Evolutionary conservation across 2,113 vertebrate species (phyloP).

Genomic region (Todiramphus saurophagus): DNA sequence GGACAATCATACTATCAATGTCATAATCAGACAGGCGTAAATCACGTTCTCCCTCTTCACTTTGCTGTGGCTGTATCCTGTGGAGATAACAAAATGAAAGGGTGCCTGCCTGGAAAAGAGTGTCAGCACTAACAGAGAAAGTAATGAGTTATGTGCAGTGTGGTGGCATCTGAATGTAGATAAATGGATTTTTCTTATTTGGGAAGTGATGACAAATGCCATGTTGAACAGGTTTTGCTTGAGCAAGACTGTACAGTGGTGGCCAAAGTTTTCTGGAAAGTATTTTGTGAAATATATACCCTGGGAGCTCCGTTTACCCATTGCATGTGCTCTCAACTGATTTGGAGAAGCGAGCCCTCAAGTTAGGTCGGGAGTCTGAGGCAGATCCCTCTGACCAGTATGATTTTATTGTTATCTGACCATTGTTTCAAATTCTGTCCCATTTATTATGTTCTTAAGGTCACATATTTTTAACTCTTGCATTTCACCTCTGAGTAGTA

Average conservation of each 20-base stretch:
- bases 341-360: neutral
- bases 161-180: neutral
- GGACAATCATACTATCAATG: neutral
- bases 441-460: neutral
- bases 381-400: neutral
- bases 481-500: neutral
- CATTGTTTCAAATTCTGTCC: neutral
- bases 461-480: neutral
- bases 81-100: neutral
- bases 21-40: neutral
- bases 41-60: neutral
- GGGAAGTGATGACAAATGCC: neutral
- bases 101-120: neutral
- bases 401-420: neutral
- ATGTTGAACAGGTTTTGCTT: neutral
- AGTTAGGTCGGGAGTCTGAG: neutral
- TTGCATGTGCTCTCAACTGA: neutral
- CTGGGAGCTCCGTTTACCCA: rapidly evolving
- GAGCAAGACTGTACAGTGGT: neutral
- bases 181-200: neutral
- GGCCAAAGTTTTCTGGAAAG: neutral
- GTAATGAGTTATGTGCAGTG: neutral
- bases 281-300: neutral
- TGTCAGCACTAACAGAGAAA: neutral
- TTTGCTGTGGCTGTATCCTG: neutral